Conservation (phyloP, 2,888 invertebrate species). For the Meliscaeva auricollis region DNA sequence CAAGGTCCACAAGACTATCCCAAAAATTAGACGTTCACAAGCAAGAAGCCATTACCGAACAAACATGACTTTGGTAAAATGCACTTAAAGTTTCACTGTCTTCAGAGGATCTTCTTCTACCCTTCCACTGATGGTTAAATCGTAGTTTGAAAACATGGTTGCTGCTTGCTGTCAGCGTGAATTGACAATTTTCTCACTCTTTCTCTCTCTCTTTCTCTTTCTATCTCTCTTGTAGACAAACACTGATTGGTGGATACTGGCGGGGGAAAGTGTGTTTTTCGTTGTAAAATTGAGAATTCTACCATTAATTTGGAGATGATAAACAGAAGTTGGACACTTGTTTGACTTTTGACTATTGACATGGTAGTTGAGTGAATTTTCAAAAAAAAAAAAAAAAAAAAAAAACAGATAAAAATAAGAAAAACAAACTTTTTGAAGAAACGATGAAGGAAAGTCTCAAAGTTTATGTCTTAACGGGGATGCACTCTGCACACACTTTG, state of each 20-base stretch:
- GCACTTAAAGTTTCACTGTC: conserved; percentile 62
- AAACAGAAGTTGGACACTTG: conserved; percentile 73
- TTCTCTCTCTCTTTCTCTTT: too few species aligned
- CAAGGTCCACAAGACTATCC: conserved; percentile 33
- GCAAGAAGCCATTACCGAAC: conserved; percentile 59
- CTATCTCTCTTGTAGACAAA: too few species aligned
- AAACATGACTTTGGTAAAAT: conserved; percentile 66
- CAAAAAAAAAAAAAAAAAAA: conserved; percentile 15
- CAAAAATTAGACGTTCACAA: conserved; percentile 46
- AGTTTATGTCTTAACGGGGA: conserved; percentile 2
- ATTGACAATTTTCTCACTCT: conserved; percentile 27
- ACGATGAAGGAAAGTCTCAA: conserved; percentile 4
- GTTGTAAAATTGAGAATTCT: conserved; percentile 17
- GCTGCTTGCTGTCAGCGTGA: conserved; percentile 11
- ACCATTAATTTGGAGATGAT: conserved; percentile 60
- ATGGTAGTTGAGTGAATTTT: conserved; percentile 31
- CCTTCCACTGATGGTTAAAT: background rate
- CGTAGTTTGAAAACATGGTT: conserved; percentile 4
- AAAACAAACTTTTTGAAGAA: background rate
- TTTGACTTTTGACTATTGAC: conserved; percentile 71
- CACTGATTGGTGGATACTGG: background rate
- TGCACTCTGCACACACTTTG: background rate
- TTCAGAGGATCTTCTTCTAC: conserved; percentile 11
- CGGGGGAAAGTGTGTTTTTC: background rate
- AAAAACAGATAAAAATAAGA: conserved; percentile 8